phyloP scores from a whole-genome alignment of 2,888 invertebrate genomes.

The Physocephala rufipes region DNA sequence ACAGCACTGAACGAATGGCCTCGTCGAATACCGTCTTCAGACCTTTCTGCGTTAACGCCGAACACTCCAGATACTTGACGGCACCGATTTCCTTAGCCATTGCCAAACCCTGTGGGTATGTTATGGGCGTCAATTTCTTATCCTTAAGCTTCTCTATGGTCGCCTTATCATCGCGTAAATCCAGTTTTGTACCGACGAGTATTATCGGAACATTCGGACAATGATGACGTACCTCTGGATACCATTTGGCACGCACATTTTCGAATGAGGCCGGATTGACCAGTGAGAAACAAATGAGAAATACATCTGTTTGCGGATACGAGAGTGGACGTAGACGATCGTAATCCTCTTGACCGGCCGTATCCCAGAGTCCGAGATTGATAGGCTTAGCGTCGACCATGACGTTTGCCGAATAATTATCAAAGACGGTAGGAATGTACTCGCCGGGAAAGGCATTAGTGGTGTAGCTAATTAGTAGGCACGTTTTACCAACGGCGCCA shows the following conservation, averaged over 20 bases:
- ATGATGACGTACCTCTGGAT: conserved; percentile 63
- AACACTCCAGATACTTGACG: conserved; percentile 63
- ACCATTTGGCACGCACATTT: conserved; percentile 64
- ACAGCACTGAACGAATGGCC: conserved; percentile 62
- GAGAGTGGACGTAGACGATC: conserved; percentile 62
- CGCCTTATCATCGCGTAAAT: conserved; percentile 62
- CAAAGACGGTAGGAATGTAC: conserved; percentile 63
- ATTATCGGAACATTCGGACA: conserved; percentile 64
- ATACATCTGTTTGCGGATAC: conserved; percentile 63
- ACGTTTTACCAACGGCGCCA: conserved; percentile 64
- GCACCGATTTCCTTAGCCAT: conserved; percentile 64
- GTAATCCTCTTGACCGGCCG: conserved; percentile 63
- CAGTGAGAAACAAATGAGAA: conserved; percentile 62
- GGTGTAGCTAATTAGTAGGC: conserved; percentile 63
- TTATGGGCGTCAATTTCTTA: conserved; percentile 62
- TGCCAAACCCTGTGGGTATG: conserved; percentile 63
- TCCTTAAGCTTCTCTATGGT: conserved; percentile 63
- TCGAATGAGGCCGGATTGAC: conserved; percentile 64
- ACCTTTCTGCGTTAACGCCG: conserved; percentile 62
- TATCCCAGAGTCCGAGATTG: conserved; percentile 63
- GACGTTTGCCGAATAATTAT: conserved; percentile 63
- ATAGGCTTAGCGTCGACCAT: conserved; percentile 65
- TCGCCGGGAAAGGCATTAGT: conserved; percentile 64
- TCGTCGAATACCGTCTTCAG: conserved; percentile 63
- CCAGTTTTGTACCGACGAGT: conserved; percentile 61